A percentile compares a stretch with the other conserved stretches of the same genome.
phyloP scores from a whole-genome alignment of 1,140 invertebrate species.

The Ceratitis capitata region DNA sequence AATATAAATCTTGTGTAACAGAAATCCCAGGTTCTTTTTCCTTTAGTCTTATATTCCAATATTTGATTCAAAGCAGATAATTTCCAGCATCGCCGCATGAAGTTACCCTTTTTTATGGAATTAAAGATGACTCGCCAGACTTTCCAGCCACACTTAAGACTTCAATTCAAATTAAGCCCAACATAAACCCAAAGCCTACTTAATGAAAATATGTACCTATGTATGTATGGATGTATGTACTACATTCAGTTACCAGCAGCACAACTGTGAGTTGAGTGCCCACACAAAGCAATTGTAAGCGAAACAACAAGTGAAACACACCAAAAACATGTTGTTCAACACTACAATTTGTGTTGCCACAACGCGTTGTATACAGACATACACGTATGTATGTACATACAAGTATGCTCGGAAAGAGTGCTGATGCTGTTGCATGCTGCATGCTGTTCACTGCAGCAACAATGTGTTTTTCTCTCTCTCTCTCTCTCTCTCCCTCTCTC shows the following conservation, averaged over 20 bases:
- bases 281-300: constrained; percentile 4
- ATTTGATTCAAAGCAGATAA: too few species aligned
- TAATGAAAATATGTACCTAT: neutral
- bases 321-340: constrained; percentile 36
- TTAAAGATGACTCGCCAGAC: too few species aligned
- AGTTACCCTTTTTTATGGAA: too few species aligned
- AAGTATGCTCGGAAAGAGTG: too few species aligned
- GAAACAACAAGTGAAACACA: constrained; percentile 35
- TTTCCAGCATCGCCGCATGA: too few species aligned
- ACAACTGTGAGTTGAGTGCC: neutral
- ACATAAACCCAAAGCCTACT: neutral
- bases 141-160: too few species aligned
- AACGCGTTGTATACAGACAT: neutral
- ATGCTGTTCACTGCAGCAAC: neutral
- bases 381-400: too few species aligned
- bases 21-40: too few species aligned
- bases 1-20: too few species aligned
- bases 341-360: constrained; percentile 15
- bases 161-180: neutral
- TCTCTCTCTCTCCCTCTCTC: too few species aligned
- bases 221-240: too few species aligned
- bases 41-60: too few species aligned
- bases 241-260: neutral
- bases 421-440: neutral
- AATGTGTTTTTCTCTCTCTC: neutral